Conservation (phyloP, 1,140 invertebrate genomes). For the Globodera ellingtonae region DNA sequence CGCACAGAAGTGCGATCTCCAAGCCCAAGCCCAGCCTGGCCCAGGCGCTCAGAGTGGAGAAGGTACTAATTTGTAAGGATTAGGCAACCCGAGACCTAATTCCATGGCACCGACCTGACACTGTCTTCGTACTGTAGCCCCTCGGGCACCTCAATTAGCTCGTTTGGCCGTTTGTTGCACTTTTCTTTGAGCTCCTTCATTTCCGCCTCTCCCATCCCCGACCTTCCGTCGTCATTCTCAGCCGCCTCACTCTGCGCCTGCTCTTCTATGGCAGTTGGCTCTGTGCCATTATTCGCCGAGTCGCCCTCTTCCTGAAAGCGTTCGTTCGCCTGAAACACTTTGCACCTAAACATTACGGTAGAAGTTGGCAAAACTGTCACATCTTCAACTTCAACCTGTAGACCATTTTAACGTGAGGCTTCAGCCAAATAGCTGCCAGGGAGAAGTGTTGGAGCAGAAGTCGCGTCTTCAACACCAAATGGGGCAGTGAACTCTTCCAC, state of each 20-base stretch:
- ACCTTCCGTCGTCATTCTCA: neutral
- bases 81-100: neutral
- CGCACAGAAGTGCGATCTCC: conserved; percentile 46
- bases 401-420: conserved; percentile 36
- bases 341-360: conserved; percentile 40
- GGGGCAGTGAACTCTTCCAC: conserved; percentile 51
- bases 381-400: conserved; percentile 28
- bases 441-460: conserved; percentile 63
- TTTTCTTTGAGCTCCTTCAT: neutral
- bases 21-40: conserved; percentile 50
- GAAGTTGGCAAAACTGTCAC: neutral
- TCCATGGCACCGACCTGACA: neutral
- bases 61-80: conserved; percentile 35
- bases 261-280: neutral
- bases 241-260: conserved; percentile 4
- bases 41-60: conserved; percentile 35
- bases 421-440: conserved; percentile 58
- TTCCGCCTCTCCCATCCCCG: neutral
- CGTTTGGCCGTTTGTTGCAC: neutral
- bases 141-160: neutral
- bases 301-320: conserved; percentile 40
- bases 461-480: conserved; percentile 62
- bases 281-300: neutral
- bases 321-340: conserved; percentile 35
- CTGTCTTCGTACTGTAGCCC: neutral